Conservation (phyloP, 2,797 vertebrate genomes). For the Knipowitschia caucasica region DNA sequence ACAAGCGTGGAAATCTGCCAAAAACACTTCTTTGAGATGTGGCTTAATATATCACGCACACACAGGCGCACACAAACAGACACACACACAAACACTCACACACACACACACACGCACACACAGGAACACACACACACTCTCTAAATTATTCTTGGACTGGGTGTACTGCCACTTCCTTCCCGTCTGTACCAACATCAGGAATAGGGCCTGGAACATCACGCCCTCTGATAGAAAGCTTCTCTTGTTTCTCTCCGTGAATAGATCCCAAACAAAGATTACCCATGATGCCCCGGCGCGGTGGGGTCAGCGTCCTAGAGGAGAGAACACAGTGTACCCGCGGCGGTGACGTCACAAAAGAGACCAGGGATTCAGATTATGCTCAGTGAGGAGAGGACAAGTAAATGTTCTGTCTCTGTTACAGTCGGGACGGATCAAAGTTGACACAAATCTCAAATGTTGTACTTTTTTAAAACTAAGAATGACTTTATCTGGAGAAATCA, state of each 20-base stretch:
- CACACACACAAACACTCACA: too few species aligned
- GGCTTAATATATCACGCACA: not conserved
- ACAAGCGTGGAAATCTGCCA: not conserved
- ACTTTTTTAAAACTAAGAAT: too few species aligned
- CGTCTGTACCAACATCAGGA: slow-evolving; percentile 16
- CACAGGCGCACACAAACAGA: too few species aligned
- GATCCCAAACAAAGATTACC: slow-evolving; percentile 42
- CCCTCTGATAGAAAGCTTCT: slow-evolving; percentile 18
- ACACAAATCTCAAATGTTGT: too few species aligned
- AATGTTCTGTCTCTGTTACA: too few species aligned
- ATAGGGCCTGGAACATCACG: slow-evolving; percentile 37
- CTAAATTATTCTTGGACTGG: slow-evolving; percentile 41
- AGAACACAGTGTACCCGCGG: slow-evolving; percentile 49
- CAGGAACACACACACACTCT: not conserved
- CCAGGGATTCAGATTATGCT: too few species aligned
- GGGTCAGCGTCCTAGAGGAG: slow-evolving; percentile 19
- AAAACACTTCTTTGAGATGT: not conserved
- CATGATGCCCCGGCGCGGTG: slow-evolving; percentile 19
- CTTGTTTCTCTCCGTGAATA: slow-evolving; percentile 18
- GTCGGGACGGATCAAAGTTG: too few species aligned
- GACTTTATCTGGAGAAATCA: too few species aligned
- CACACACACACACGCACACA: not conserved
- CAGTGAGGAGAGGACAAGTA: too few species aligned
- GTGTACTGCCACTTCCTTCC: slow-evolving; percentile 51
- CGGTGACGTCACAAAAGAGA: too few species aligned